A percentile compares a stretch with the other conserved stretches of the same genome.
Conservation (phyloP, 2,888 invertebrate species). For the Agrochola circellaris region DNA sequence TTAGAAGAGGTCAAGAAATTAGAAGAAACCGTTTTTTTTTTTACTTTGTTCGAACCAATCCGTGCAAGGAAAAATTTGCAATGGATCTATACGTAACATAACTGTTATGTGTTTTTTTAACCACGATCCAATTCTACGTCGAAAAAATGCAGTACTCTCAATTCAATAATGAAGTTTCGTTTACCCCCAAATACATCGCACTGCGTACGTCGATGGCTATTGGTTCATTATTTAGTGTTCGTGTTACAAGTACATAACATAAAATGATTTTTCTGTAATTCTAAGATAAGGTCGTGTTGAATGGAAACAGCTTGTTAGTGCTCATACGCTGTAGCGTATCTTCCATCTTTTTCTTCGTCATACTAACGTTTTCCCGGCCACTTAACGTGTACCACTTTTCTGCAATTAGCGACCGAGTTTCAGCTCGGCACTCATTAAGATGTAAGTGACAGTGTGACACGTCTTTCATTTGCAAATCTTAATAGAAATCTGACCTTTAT, state of each 20-base stretch:
- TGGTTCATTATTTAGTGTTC: neutral
- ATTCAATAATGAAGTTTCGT: neutral
- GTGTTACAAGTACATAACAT: neutral
- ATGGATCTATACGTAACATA: neutral
- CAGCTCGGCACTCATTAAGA: slow-evolving; percentile 21
- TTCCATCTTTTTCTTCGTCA: slow-evolving; percentile 35
- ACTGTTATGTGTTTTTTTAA: neutral
- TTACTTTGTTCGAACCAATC: too few relatives aligned
- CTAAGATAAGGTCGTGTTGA: slow-evolving; percentile 33
- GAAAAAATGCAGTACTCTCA: neutral
- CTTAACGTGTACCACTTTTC: slow-evolving; percentile 44
- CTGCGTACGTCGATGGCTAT: too few relatives aligned
- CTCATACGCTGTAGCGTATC: slow-evolving; percentile 33
- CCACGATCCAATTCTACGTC: neutral
- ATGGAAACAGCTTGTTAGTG: slow-evolving; percentile 35
- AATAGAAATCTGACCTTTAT: slow-evolving; percentile 3
- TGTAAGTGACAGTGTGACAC: slow-evolving; percentile 6
- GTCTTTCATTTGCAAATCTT: slow-evolving; percentile 32
- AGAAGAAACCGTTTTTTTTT: neutral
- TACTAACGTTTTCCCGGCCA: slow-evolving; percentile 33
- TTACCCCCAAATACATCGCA: neutral
- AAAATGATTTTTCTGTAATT: slow-evolving; percentile 37
- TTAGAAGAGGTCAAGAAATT: neutral
- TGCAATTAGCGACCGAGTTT: slow-evolving; percentile 50
- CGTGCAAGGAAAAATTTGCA: neutral